These are phyloP conservation scores for Leptobrachium ailaonicum DNA, from an alignment of 2,113 vertebrate species.

Conservation along the genomic window DNA sequence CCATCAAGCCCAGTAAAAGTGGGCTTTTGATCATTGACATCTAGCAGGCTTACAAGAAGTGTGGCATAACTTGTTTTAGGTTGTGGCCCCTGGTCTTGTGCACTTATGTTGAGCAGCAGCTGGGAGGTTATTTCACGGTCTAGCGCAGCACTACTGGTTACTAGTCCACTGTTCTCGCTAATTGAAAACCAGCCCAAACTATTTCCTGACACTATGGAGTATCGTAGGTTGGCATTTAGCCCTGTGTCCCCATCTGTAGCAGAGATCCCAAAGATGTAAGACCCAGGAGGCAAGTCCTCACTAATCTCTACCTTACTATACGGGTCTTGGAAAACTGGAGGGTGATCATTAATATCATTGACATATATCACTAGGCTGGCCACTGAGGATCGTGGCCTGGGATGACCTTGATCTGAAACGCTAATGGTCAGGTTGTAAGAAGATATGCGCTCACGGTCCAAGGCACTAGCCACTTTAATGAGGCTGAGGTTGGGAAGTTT, in stretches of 20 bases:
- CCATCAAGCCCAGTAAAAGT: slow-evolving; percentile 74
- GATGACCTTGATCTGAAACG: slow-evolving; percentile 83
- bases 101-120: slow-evolving; percentile 91
- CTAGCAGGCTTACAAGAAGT: slow-evolving; percentile 83
- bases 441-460: slow-evolving; percentile 92
- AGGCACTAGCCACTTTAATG: slow-evolving; percentile 91
- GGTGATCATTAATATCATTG: slow-evolving; percentile 96
- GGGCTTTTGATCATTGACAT: slow-evolving; percentile 92
- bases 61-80: slow-evolving; percentile 89
- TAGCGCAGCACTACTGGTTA: slow-evolving; percentile 79
- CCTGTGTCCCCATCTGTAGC: slow-evolving; percentile 94
- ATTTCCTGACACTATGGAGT: slow-evolving; percentile 93
- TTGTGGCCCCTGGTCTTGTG: slow-evolving; percentile 92
- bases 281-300: slow-evolving; percentile 89
- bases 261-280: slow-evolving; percentile 90
- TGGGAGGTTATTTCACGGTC: slow-evolving; percentile 86
- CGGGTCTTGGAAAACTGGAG: slow-evolving; percentile 84
- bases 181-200: slow-evolving; percentile 91
- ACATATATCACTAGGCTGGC: slow-evolving; percentile 95
- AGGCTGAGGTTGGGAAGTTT: slow-evolving; percentile 94
- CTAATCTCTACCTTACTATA: slow-evolving; percentile 88
- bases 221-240: slow-evolving; percentile 93
- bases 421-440: slow-evolving; percentile 96
- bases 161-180: slow-evolving; percentile 92
- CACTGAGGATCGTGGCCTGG: slow-evolving; percentile 82